Evolutionary conservation across 37 sponge, comb jelly and placozoan species (phyloP).

Genomic region (Amphimedon queenslandica): DNA sequence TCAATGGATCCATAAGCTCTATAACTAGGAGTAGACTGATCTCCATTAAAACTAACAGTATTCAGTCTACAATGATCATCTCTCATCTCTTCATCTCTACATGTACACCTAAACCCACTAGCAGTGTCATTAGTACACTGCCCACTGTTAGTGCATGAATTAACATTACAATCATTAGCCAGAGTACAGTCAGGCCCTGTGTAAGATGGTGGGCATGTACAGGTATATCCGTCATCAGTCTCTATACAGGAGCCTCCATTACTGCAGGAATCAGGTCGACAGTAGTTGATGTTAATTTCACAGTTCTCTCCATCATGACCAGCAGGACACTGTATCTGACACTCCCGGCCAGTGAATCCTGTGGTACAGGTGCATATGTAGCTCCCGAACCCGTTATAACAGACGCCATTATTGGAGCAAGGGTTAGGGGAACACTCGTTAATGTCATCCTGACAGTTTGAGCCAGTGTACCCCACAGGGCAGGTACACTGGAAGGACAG

Average conservation of each 20-base stretch:
- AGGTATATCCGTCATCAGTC: conserved; percentile 4
- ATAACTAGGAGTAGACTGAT: conserved; percentile 17
- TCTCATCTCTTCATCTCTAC: conserved; percentile 1
- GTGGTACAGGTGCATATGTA: conserved; percentile 9
- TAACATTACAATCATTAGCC: background rate
- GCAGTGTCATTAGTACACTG: background rate
- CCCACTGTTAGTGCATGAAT: conserved; percentile 8
- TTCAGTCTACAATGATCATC: conserved; percentile 7
- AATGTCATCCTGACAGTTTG: conserved; percentile 44
- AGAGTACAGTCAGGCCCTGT: conserved; percentile 42
- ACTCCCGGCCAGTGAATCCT: background rate
- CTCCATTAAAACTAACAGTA: conserved; percentile 42
- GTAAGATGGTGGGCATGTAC: conserved; percentile 30
- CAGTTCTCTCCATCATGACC: conserved; percentile 33
- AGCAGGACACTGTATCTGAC: conserved; percentile 29
- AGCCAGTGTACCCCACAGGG: conserved; percentile 49
- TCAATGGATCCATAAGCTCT: conserved; percentile 36
- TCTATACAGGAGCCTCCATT: conserved; percentile 46
- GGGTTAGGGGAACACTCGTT: conserved; percentile 38
- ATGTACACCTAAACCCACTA: background rate
- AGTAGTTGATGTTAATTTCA: conserved; percentile 27
- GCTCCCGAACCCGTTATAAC: conserved; percentile 20
- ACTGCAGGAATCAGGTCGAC: conserved; percentile 13
- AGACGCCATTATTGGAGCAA: conserved; percentile 51
- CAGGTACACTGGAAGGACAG: conserved; percentile 35